phyloP scores from a whole-genome alignment of 2,888 invertebrate species.

The Globia sparganii region DNA sequence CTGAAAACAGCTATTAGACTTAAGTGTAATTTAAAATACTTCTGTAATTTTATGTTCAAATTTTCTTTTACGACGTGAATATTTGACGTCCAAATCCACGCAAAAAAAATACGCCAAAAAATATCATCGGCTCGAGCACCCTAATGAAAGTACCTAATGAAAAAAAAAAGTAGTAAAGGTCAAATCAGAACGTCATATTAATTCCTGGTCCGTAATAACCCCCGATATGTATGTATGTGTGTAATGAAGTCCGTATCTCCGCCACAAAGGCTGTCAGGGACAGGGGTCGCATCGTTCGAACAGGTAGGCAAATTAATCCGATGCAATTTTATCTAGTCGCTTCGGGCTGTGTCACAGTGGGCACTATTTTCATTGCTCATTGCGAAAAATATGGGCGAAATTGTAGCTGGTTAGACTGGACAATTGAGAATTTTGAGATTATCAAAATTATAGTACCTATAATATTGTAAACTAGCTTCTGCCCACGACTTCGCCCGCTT shows the following conservation, averaged over 20 bases:
- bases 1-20: background rate
- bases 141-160: slow-evolving; percentile 53
- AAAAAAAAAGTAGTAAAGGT: slow-evolving; percentile 56
- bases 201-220: slow-evolving; percentile 48
- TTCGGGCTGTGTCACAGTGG: slow-evolving; percentile 66
- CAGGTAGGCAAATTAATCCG: slow-evolving; percentile 85
- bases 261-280: slow-evolving; percentile 83
- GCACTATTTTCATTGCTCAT: slow-evolving; percentile 25
- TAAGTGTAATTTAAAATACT: background rate
- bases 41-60: background rate
- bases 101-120: background rate
- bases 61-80: too few species aligned
- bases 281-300: slow-evolving; percentile 74
- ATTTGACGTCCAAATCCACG: background rate
- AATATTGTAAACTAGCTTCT: background rate
- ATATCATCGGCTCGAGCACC: background rate
- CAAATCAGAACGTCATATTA: slow-evolving; percentile 53
- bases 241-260: slow-evolving; percentile 77
- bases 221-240: slow-evolving; percentile 47
- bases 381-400: background rate
- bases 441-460: background rate
- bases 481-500: too few species aligned
- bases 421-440: background rate
- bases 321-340: slow-evolving; percentile 83
- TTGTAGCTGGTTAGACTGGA: background rate